Evolutionary conservation across 2,113 vertebrate genomes (phyloP).

Genomic region (Butorides virescens): DNA sequence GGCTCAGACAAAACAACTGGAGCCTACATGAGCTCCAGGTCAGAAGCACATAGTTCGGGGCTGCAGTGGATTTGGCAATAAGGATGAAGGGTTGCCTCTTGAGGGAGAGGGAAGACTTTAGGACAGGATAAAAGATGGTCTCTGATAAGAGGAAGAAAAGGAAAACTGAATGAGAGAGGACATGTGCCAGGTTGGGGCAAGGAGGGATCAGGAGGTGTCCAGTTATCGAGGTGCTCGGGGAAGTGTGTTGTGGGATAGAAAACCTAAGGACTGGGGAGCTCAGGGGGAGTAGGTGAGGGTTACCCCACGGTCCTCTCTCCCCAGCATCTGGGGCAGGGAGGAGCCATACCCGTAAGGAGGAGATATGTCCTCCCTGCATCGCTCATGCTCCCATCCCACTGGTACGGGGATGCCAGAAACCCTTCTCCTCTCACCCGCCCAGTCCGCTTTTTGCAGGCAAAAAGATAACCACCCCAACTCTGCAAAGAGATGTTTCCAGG

Average conservation of each 20-base stretch:
- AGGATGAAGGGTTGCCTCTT: background rate
- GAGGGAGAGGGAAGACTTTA: background rate
- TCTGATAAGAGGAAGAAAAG: background rate
- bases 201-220: background rate
- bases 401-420: background rate
- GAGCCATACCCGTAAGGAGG: accelerated
- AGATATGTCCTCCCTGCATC: background rate
- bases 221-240: background rate
- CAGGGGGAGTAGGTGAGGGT: background rate
- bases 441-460: background rate
- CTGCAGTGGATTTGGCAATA: background rate
- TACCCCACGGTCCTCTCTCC: background rate
- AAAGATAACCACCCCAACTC: background rate
- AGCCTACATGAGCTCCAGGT: background rate
- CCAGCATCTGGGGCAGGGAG: background rate
- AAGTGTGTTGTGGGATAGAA: background rate
- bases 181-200: background rate
- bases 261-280: background rate
- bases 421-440: background rate
- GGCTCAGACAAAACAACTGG: background rate
- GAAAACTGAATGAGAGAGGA: background rate
- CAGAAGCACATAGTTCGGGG: background rate
- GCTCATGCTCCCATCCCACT: background rate
- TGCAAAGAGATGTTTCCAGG: background rate
- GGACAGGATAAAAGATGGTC: background rate